Base-by-base conservation (phyloP, 2,888 invertebrate species). In the Ophion obscuratus region DNA sequence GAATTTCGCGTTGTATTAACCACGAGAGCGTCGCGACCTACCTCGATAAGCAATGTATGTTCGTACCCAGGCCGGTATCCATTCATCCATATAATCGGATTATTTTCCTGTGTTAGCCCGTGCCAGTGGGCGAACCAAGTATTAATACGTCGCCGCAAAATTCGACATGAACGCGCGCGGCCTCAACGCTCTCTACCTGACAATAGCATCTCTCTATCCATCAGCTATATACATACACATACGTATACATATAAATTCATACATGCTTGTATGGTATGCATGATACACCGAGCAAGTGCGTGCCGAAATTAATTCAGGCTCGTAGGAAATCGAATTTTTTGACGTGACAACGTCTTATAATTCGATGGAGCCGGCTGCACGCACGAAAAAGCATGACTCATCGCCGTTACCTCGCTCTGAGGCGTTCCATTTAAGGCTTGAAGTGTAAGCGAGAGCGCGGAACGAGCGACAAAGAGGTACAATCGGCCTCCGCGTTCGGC, bases 21-120 rank as follows among this genome's bases (percentile, higher is more conserved):
- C 53, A 70, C 78, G 67, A 53, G 66, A 61, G 74, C 68, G 40
- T 78, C 61, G 64, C 57, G 70, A 74, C 70, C 77, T 53, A 71
- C 75, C 74, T 36, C 57, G 67, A 83, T 80, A 76, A 83, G 70
- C 27, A 24, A 62, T 70, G 70, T 62, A 62, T 31, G 47, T 62
- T 62, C 53, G 17, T 31, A 75, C 61, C 64, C 73, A 80, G 66
- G 70, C 24, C 71, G 59, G 67, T 77, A 82, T 81, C 79, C 78
- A 81, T 81, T 88, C 85, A 85, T 84, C 84, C 82, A 75, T 84
- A 81, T 89, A 87, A 89, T 89, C 77, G 73, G 88, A 89, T 90
- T 90, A 90, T 90, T 90, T 90, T 89, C 86, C 87, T 81, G 87
- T 76, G 81, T 87, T 75, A 83, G 86, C 78, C 36, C n/a, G 17